Percentiles rank a stretch among this genome's conserved stretches.
phyloP scores from a whole-genome alignment of 2,797 vertebrate genomes.

The Gallinago nigripennis region DNA sequence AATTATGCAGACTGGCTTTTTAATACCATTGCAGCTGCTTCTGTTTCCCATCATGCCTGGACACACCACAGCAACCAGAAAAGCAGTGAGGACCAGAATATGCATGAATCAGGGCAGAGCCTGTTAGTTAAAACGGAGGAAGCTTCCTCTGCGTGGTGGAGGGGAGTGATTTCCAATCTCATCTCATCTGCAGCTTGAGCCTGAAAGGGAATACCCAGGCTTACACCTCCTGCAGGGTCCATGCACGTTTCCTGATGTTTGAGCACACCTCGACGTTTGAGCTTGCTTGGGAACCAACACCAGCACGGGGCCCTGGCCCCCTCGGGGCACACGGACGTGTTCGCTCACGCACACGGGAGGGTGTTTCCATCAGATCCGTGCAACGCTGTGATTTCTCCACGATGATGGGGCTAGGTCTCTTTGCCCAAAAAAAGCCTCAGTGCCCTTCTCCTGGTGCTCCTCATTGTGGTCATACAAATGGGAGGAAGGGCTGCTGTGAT shows the following conservation, averaged over 20 bases:
- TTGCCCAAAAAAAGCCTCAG: background rate
- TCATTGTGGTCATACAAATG: background rate
- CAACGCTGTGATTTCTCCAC: rapidly evolving
- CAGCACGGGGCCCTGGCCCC: background rate
- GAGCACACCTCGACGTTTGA: background rate
- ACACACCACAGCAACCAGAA: background rate
- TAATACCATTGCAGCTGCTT: background rate
- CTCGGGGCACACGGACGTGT: background rate
- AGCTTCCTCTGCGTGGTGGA: rapidly evolving
- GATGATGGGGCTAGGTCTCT: background rate
- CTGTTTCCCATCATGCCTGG: background rate
- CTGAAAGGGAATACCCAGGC: background rate
- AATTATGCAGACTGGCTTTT: background rate
- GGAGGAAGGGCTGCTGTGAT: background rate
- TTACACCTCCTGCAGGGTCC: background rate
- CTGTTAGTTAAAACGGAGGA: background rate
- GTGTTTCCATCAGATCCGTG: background rate
- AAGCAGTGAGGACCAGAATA: background rate
- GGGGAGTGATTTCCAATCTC: background rate
- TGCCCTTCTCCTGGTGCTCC: background rate
- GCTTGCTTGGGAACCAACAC: background rate
- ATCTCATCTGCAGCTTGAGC: background rate
- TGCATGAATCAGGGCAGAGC: background rate
- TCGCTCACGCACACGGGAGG: background rate
- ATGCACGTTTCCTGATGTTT: background rate